These are phyloP conservation scores for Mastacembelus armatus DNA, from an alignment of 2,797 vertebrate species.

Conservation along the genomic window DNA sequence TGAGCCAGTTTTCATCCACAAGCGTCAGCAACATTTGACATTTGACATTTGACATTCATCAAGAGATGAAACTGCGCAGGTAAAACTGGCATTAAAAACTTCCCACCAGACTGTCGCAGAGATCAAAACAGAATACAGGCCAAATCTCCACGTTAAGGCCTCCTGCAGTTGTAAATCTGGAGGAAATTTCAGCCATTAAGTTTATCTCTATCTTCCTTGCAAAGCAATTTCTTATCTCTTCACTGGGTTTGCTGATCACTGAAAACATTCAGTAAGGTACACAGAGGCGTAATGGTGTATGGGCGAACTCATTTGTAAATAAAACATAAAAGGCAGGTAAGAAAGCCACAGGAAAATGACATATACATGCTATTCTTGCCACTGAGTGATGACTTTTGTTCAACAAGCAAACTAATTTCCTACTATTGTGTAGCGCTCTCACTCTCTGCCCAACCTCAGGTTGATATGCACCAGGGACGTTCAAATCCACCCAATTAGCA, in stretches of 20 bases:
- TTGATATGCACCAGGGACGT: background rate
- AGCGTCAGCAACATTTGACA: too few relatives aligned
- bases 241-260: background rate
- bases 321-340: background rate
- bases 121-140: background rate
- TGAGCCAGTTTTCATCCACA: too few relatives aligned
- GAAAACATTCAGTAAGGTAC: background rate
- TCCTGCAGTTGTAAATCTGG: conserved; percentile 16
- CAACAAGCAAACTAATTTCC: conserved; percentile 31
- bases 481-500: background rate
- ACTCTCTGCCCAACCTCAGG: conserved; percentile 2
- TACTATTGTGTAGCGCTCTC: conserved; percentile 19
- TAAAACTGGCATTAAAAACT: too few relatives aligned
- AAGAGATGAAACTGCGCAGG: too few relatives aligned
- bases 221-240: conserved; percentile 22
- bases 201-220: conserved; percentile 17
- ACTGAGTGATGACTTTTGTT: background rate
- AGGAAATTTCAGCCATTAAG: conserved; percentile 29
- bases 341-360: background rate
- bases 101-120: background rate
- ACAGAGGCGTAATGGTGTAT: background rate
- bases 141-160: conserved; percentile 12
- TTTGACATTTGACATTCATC: too few relatives aligned
- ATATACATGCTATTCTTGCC: conserved; percentile 28
- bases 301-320: background rate